Conservation (phyloP, 2,113 vertebrate genomes). For the Kryptolebias marmoratus region DNA sequence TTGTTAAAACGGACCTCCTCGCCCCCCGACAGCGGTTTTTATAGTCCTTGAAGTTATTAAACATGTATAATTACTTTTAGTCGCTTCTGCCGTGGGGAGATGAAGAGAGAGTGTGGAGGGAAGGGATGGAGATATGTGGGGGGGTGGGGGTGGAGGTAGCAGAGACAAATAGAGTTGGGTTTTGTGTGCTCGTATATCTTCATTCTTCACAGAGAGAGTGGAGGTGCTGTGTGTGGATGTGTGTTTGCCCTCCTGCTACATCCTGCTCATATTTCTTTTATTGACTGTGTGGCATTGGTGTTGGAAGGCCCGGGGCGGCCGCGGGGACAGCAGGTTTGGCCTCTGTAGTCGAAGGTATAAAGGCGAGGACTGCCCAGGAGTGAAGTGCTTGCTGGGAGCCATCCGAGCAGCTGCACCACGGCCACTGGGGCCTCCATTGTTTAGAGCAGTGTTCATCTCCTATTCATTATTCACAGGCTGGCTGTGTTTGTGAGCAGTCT, state of each 20-base stretch:
- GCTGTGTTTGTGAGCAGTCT: slow-evolving; percentile 42
- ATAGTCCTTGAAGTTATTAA: slow-evolving; percentile 81
- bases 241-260: slow-evolving; percentile 52
- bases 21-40: slow-evolving; percentile 76
- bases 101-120: slow-evolving; percentile 55
- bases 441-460: slow-evolving; percentile 47
- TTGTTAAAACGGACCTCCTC: slow-evolving; percentile 78
- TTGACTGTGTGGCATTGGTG: slow-evolving; percentile 54
- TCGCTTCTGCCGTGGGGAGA: slow-evolving; percentile 70
- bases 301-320: slow-evolving; percentile 44
- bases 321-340: slow-evolving; percentile 58
- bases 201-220: slow-evolving; percentile 51
- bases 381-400: slow-evolving; percentile 66
- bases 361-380: slow-evolving; percentile 50
- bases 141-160: slow-evolving; percentile 32
- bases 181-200: slow-evolving; percentile 67
- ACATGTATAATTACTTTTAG: slow-evolving; percentile 83
- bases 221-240: slow-evolving; percentile 12
- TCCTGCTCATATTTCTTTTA: slow-evolving; percentile 71
- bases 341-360: slow-evolving; percentile 46
- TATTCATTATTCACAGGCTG: slow-evolving; percentile 59
- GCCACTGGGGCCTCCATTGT: slow-evolving; percentile 60
- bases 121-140: slow-evolving; percentile 41
- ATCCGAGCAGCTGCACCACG: slow-evolving; percentile 59
- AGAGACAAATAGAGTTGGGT: slow-evolving; percentile 65